Percentiles rank a stretch among this genome's conserved stretches.
These are phyloP conservation scores for Chrysolina oricalcia DNA, from an alignment of 2,888 invertebrate species.

Conservation along the genomic window DNA sequence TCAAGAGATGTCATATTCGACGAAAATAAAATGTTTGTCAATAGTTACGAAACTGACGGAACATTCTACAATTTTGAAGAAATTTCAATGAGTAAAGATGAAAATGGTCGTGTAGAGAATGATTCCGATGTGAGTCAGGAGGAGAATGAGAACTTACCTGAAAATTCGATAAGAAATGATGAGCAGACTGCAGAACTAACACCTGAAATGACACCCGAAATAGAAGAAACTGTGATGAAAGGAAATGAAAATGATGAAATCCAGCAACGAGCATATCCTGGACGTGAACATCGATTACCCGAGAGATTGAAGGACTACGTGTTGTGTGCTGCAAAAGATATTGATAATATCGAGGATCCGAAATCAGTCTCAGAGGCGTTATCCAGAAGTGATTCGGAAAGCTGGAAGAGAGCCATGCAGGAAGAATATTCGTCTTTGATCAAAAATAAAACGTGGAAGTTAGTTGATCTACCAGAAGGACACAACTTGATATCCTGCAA, in stretches of 20 bases:
- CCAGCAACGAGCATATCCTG: not conserved
- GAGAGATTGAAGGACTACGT: not conserved
- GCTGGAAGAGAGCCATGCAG: not conserved
- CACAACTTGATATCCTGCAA: not conserved
- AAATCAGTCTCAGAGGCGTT: not conserved
- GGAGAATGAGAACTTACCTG: too few species aligned
- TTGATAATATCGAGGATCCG: not conserved
- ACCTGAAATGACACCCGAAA: too few species aligned
- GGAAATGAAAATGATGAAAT: not conserved
- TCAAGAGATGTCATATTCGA: not conserved
- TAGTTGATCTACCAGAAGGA: constrained; percentile 6
- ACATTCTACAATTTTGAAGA: too few species aligned
- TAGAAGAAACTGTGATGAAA: too few species aligned
- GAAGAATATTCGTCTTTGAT: not conserved
- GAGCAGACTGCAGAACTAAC: too few species aligned
- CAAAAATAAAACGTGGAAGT: not conserved
- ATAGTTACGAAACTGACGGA: too few species aligned
- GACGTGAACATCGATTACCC: not conserved
- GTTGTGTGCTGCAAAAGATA: constrained; percentile 5
- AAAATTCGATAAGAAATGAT: too few species aligned
- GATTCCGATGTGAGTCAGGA: too few species aligned
- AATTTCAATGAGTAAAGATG: too few species aligned
- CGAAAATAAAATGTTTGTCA: not conserved
- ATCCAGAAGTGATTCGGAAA: constrained; percentile 4
- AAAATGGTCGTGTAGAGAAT: too few species aligned